Evolutionary conservation across 2,797 vertebrate species (phyloP), one percentile per base, ranked within the genome.

Genomic region (Megalops cyprinoides): DNA sequence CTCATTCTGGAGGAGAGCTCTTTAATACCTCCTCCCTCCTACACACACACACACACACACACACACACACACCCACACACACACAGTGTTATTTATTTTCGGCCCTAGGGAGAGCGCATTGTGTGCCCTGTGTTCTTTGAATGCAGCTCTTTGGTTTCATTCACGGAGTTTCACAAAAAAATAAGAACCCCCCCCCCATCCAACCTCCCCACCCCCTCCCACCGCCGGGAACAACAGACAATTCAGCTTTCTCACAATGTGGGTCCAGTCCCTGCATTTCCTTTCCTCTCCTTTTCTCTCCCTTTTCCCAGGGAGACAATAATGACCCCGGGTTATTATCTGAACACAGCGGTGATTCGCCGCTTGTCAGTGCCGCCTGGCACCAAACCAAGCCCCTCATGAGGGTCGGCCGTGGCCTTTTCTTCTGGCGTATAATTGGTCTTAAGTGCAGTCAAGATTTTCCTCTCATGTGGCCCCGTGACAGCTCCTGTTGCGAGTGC

Each of bases 261-360:
- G 65, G 49, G 46, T 78, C 73, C 46, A 44, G 71, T 46, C 48
- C 31, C 69, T 46, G 69, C 53, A 28, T 39, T 78, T 71, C 48
- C 49, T 53, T 58, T 71, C 37, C 48, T 46, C 78, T 75, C 25
- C 75, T 55, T 49, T 69, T 69, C 77, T 75, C 15, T 56, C 75
- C 75, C 10, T 10, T 78, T 83, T 82, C 62, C 74, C 78, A 82
- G 77, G 73, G 74, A 79, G 76, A 82, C 75, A 49, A 86, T 76
- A 83, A 85, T 67, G 79, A 37, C 78, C 2, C 44, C 81, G 69
- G 77, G 71, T 81, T 80, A 84, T 82, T 82, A 87, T 78, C 53
- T 60, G 42, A 69, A 28, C 46, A 8, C 76, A 77, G 76, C 42
- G 51, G 76, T 77, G 20, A 55, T 76, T 55, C 71, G 34, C 2